Evolutionary conservation across 2,888 invertebrate species (phyloP).

Genomic region (Tethea ocularis): DNA sequence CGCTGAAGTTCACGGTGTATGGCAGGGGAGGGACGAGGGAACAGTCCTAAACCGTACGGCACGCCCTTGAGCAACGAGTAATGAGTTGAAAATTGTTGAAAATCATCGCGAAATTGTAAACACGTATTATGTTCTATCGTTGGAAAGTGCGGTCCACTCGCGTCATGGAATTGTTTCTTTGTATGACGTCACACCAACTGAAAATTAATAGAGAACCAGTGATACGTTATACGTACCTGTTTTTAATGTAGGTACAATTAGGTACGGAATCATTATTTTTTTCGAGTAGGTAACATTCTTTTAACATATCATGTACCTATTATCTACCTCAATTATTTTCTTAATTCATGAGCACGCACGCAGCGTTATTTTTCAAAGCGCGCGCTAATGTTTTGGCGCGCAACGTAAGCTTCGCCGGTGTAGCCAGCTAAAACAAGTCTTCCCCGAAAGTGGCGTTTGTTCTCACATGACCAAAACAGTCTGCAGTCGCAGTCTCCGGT

Average conservation of each 20-base stretch:
- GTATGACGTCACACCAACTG: neutral
- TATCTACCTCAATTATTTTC: conserved; percentile 3
- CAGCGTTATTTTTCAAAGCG: conserved; percentile 58
- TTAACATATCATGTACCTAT: too few species aligned
- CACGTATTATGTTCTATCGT: neutral
- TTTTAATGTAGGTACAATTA: too few species aligned
- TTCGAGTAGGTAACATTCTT: neutral
- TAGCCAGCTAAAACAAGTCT: conserved; percentile 60
- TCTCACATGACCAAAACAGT: conserved; percentile 71
- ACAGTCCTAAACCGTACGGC: neutral
- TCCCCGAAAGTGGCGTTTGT: conserved; percentile 61
- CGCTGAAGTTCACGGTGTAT: conserved; percentile 7
- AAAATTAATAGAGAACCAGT: neutral
- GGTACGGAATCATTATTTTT: too few species aligned
- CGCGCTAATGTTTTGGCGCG: conserved; percentile 29
- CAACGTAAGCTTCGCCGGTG: conserved; percentile 28
- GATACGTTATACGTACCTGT: too few species aligned
- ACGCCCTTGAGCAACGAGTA: conserved; percentile 1
- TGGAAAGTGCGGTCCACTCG: neutral
- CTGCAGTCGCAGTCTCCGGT: conserved; percentile 46
- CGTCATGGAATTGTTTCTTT: conserved; percentile 2
- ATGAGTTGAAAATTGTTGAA: neutral
- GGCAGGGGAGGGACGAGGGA: neutral
- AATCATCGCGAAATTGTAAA: neutral
- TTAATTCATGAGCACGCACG: conserved; percentile 26